These are phyloP conservation scores for Drosophila prolongata DNA, from an alignment of 2,888 invertebrate genomes.

Conservation along the genomic window DNA sequence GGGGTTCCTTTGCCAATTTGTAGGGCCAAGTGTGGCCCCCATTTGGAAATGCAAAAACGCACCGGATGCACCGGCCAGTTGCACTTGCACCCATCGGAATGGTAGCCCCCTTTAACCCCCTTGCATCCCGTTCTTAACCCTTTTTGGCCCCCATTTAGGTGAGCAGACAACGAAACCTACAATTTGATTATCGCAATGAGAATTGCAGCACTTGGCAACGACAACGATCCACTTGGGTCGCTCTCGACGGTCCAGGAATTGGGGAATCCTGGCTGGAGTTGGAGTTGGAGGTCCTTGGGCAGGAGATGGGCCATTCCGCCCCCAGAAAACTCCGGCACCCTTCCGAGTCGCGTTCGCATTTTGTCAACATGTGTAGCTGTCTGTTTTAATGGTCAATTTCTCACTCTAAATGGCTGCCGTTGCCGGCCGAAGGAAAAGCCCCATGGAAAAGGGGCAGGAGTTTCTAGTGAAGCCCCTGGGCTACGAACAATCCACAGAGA, in stretches of 20 bases:
- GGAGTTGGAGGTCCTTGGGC: neutral
- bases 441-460: constrained; percentile 3
- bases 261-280: neutral
- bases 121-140: neutral
- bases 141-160: constrained; percentile 2
- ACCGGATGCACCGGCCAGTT: constrained; percentile 55
- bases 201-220: constrained; percentile 74
- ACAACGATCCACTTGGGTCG: constrained; percentile 39
- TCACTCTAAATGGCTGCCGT: constrained; percentile 80
- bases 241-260: constrained; percentile 11
- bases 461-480: constrained; percentile 24
- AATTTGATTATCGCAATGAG: constrained; percentile 82
- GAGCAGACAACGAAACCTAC: constrained; percentile 67
- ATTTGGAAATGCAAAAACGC: constrained; percentile 37
- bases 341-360: constrained; percentile 62
- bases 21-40: constrained; percentile 33
- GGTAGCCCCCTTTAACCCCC: neutral
- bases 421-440: constrained; percentile 25
- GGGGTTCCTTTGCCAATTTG: constrained; percentile 7
- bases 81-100: constrained; percentile 11
- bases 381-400: constrained; percentile 83
- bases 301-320: neutral
- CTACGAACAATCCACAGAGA: neutral
- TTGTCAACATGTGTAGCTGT: constrained; percentile 78
- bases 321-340: neutral